Conservation (phyloP, 1,140 invertebrate genomes). For the Drusus annulatus region DNA sequence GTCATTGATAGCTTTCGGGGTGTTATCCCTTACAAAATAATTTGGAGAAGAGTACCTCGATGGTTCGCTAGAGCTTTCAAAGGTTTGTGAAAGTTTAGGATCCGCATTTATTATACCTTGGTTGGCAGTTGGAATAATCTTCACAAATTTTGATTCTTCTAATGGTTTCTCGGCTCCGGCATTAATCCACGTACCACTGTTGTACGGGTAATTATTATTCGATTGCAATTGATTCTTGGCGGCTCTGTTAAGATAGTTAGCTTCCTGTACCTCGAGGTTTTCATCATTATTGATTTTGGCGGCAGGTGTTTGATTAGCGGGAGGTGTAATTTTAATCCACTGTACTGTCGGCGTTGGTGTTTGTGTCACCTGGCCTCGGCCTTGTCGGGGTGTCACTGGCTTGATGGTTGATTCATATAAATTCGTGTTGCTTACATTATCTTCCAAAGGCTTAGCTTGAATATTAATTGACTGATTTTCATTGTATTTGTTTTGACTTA, state of each 20-base stretch:
- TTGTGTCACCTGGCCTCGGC: neutral
- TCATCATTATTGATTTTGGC: constrained; percentile 10
- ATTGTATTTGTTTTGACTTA: neutral
- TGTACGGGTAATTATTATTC: neutral
- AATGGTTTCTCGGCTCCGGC: neutral
- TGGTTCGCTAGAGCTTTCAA: too few relatives aligned
- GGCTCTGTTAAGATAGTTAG: constrained; percentile 9
- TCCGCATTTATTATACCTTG: too few relatives aligned
- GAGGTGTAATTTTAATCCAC: constrained; percentile 19
- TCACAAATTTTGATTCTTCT: neutral
- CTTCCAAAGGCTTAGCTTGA: neutral
- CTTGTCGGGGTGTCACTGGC: neutral
- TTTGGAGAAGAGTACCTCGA: too few relatives aligned
- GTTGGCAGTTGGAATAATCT: neutral
- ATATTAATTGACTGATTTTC: constrained; percentile 1
- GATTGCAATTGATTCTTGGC: constrained; percentile 11
- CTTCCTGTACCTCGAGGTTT: constrained; percentile 9
- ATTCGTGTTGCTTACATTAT: too few relatives aligned
- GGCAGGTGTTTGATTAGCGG: neutral
- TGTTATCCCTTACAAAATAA: too few relatives aligned
- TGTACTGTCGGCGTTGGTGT: neutral
- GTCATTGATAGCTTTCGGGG: too few relatives aligned
- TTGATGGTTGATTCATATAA: neutral
- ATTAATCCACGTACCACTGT: neutral
- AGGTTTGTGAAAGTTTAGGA: neutral